phyloP scores from a whole-genome alignment of 1,140 invertebrate species.

The Zaprionus ghesquierei region DNA sequence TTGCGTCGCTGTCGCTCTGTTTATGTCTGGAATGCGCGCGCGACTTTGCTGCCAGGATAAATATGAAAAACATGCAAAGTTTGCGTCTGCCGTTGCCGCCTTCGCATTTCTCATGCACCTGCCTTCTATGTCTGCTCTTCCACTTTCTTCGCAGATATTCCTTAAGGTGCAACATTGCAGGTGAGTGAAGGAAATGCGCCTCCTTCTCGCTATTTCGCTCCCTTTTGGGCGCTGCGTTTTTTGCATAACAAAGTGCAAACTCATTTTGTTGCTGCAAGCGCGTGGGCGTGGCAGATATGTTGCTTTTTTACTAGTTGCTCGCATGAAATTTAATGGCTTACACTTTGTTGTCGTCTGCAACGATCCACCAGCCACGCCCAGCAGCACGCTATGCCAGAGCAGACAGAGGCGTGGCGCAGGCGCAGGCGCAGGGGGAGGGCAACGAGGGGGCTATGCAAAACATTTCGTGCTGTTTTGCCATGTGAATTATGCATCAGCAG shows the following conservation, averaged over 20 bases:
- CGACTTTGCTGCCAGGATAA: conserved; percentile 55
- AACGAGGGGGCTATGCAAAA: conserved; percentile 55
- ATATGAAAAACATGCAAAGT: conserved; percentile 78
- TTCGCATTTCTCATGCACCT: conserved; percentile 59
- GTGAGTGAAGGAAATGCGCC: neutral
- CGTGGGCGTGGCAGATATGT: conserved; percentile 72
- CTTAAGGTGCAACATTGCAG: conserved; percentile 78
- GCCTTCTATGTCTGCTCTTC: neutral
- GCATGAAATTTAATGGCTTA: conserved; percentile 80
- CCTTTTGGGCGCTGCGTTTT: conserved; percentile 33
- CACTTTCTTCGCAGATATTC: conserved; percentile 37
- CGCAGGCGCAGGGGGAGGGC: neutral
- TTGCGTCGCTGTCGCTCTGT: conserved; percentile 33
- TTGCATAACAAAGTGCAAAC: conserved; percentile 80
- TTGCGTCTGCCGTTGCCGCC: conserved; percentile 18
- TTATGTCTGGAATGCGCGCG: conserved; percentile 46
- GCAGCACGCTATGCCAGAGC: neutral
- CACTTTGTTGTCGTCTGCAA: conserved; percentile 72
- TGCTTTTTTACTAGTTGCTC: conserved; percentile 65
- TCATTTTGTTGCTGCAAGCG: conserved; percentile 66
- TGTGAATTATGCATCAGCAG: conserved; percentile 74
- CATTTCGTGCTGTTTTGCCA: conserved; percentile 77
- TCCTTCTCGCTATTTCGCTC: neutral
- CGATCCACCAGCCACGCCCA: conserved; percentile 35
- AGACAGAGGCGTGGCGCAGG: neutral